Percentiles rank a stretch among this genome's conserved stretches.
Conservation (phyloP, 2,888 invertebrate genomes). For the Empis stercorea region DNA sequence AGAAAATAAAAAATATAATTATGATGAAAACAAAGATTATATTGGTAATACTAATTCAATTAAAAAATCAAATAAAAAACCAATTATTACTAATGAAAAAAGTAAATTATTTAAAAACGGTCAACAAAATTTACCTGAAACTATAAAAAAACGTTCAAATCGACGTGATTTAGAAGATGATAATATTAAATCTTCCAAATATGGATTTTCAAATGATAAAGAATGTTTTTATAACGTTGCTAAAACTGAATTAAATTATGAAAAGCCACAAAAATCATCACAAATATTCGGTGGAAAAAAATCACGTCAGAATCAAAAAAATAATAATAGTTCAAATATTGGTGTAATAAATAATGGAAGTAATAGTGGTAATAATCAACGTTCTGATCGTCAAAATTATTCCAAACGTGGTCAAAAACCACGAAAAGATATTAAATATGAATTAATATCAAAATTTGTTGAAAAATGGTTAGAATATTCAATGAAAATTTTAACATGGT, state of each 20-base stretch:
- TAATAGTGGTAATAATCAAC: constrained; percentile 31
- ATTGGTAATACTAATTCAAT: too few relatives aligned
- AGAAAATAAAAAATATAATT: neutral
- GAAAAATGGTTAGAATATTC: constrained; percentile 46
- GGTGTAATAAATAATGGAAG: constrained; percentile 23
- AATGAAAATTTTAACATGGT: constrained; percentile 58
- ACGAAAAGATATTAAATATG: constrained; percentile 36
- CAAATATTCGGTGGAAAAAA: constrained; percentile 7
- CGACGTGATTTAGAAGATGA: constrained; percentile 6
- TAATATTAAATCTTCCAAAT: constrained; percentile 4
- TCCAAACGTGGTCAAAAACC: neutral
- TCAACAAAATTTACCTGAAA: too few relatives aligned
- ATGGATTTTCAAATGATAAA: constrained; percentile 12
- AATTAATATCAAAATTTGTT: constrained; percentile 36
- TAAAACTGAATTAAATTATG: constrained; percentile 36
- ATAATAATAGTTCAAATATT: constrained; percentile 6
- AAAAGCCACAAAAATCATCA: constrained; percentile 23
- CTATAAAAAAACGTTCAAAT: constrained; percentile 1
- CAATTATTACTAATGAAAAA: neutral
- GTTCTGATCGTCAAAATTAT: constrained; percentile 32
- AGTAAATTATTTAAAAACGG: neutral
- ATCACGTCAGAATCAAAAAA: constrained; percentile 6
- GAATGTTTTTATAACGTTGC: constrained; percentile 21
- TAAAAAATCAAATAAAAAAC: neutral
- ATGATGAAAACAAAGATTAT: neutral